Conservation (phyloP, 1,140 invertebrate genomes). For the Caerostris darwini region DNA sequence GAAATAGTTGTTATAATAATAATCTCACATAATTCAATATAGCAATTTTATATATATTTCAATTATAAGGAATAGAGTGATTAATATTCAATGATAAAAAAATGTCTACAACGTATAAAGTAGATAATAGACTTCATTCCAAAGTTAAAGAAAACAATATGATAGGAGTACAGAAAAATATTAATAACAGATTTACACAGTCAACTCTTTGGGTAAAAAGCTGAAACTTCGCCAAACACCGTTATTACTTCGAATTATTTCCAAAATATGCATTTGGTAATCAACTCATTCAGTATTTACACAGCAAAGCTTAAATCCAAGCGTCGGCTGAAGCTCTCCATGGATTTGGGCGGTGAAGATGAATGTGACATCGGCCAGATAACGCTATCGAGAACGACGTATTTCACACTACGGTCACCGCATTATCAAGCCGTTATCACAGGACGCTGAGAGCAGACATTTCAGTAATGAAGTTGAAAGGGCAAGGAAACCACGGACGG, state of each 20-base stretch:
- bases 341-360: slow-evolving; percentile 38
- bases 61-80: no score
- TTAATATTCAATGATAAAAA: no score
- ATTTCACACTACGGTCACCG: slow-evolving; percentile 48
- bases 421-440: slow-evolving; percentile 52
- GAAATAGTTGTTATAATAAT: no score
- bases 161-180: no score
- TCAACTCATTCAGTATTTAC: slow-evolving; percentile 4
- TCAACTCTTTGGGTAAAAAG: no score
- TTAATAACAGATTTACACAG: no score
- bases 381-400: slow-evolving; percentile 39
- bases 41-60: no score
- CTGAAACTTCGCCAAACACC: no score
- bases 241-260: not conserved
- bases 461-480: slow-evolving; percentile 68
- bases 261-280: slow-evolving; percentile 8
- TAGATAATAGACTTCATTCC: no score
- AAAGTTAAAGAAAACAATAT: no score
- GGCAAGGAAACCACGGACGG: slow-evolving; percentile 35
- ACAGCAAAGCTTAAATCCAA: slow-evolving; percentile 23
- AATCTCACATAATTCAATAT: no score
- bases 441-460: slow-evolving; percentile 34
- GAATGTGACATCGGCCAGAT: slow-evolving; percentile 50
- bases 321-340: slow-evolving; percentile 5
- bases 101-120: no score